Percentiles rank a stretch among this genome's conserved stretches.
Conservation (phyloP, 2,797 vertebrate genomes). For the Ceyx erithaca region DNA sequence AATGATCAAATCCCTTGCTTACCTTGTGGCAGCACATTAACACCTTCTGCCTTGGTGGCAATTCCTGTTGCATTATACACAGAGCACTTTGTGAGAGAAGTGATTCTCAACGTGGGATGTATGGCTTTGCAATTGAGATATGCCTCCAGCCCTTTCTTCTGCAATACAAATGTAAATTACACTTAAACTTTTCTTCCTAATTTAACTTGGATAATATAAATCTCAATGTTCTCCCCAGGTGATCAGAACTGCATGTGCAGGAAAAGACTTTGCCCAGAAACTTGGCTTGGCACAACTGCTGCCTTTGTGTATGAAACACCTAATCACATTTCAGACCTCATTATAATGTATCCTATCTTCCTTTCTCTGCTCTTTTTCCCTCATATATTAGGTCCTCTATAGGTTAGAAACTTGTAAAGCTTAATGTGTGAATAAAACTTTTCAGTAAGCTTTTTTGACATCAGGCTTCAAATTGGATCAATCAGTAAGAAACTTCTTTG, state of each 20-base stretch:
- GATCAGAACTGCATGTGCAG: background rate
- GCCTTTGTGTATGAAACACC: background rate
- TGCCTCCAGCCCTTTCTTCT: background rate
- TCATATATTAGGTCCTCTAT: background rate
- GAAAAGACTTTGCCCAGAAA: background rate
- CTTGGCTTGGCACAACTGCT: background rate
- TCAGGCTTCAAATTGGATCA: background rate
- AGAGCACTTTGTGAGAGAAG: rapidly evolving
- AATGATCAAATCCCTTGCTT: background rate
- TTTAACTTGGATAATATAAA: constrained; percentile 18
- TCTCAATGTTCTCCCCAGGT: background rate
- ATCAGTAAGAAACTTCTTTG: background rate
- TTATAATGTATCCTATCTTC: background rate
- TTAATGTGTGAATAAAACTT: background rate
- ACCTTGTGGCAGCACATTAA: background rate
- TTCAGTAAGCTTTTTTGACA: background rate
- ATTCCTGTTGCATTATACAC: background rate
- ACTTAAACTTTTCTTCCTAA: background rate
- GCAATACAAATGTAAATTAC: background rate
- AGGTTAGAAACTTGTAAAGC: background rate
- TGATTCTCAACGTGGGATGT: rapidly evolving
- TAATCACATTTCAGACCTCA: background rate
- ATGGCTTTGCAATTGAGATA: background rate
- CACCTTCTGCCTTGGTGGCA: background rate
- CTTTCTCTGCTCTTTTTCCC: background rate